Evolutionary conservation across 2,797 vertebrate genomes (phyloP), one percentile per base, ranked within the genome.

Genomic region (Manis pentadactyla): DNA sequence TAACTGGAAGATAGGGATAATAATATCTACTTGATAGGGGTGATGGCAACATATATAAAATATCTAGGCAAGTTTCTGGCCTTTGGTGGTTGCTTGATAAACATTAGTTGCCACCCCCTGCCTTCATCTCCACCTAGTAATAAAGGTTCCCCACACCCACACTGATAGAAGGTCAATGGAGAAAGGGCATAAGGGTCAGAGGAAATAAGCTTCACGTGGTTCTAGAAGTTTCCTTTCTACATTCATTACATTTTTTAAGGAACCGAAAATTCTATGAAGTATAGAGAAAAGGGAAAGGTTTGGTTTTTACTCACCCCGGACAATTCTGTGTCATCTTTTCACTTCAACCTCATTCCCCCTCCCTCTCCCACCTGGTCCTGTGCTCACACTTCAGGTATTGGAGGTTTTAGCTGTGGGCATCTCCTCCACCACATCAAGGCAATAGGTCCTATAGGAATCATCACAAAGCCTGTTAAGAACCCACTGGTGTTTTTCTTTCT

Each of bases 161-260:
- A 31, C 2, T 53, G 37, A 61, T 5, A 21, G 34, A 73, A 39
- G 39, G 68, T 73, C 69, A 78, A 15, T n/a, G 59, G 29, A 89
- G n/a, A 92, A 29, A 96, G 49, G 68, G 78, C 23, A 31, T 46
- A 75, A 53, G 34, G 34, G 4, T 21, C 49, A 81, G 74, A 73
- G 0, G 61, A 81, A 84, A 61, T 57, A 31, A 79, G 57, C 19
- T 71, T 61, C 14, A 49, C 25, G 7, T 27, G 18, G 21, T 74
- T 87, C 69, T 64, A 59, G 46, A 78, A 69, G 15, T 74, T 93
- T 5, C 23, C 21, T 84, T 91, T 59, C 42, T 66, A 88, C 14
- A 46, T 34, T 69, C 10, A 61, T 34, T 73, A 23, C 3, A n/a
- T 75, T 25, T 66, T 59, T 77, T 59, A 57, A 94, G 37, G 46